These are phyloP conservation scores for Boloria euphrosyne DNA, from an alignment of 2,888 invertebrate genomes.

Conservation along the genomic window DNA sequence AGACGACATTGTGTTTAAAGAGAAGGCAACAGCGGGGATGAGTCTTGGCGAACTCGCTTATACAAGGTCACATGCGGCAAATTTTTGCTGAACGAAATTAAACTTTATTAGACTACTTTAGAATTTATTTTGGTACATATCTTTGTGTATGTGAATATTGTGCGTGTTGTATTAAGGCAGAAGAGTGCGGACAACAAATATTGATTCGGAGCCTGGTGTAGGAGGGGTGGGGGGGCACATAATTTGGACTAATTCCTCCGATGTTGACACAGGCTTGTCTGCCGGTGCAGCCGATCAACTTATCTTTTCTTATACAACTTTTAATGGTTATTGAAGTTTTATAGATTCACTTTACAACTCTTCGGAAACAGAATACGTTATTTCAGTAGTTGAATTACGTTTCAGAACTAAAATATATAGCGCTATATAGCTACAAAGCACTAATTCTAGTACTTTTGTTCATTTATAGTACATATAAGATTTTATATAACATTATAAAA, in stretches of 20 bases:
- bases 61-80: slow-evolving; percentile 48
- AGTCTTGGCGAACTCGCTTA: slow-evolving; percentile 50
- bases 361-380: slow-evolving; percentile 3
- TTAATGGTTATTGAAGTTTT: slow-evolving; percentile 44
- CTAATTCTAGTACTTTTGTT: too few species aligned
- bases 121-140: slow-evolving; percentile 35
- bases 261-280: slow-evolving; percentile 79
- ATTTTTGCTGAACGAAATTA: slow-evolving; percentile 27
- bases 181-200: slow-evolving; percentile 83
- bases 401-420: neutral
- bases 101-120: slow-evolving; percentile 20
- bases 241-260: slow-evolving; percentile 81
- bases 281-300: slow-evolving; percentile 66
- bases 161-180: slow-evolving; percentile 81
- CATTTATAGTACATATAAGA: too few species aligned
- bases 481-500: too few species aligned
- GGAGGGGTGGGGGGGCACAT: slow-evolving; percentile 64
- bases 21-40: slow-evolving; percentile 74
- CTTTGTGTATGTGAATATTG: slow-evolving; percentile 63
- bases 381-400: slow-evolving; percentile 1
- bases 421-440: too few species aligned
- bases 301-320: slow-evolving; percentile 65
- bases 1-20: slow-evolving; percentile 76
- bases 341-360: slow-evolving; percentile 30
- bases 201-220: slow-evolving; percentile 76